Evolutionary conservation across 2,113 vertebrate species (phyloP).

Genomic region (Petrocephalus microphthalmus): DNA sequence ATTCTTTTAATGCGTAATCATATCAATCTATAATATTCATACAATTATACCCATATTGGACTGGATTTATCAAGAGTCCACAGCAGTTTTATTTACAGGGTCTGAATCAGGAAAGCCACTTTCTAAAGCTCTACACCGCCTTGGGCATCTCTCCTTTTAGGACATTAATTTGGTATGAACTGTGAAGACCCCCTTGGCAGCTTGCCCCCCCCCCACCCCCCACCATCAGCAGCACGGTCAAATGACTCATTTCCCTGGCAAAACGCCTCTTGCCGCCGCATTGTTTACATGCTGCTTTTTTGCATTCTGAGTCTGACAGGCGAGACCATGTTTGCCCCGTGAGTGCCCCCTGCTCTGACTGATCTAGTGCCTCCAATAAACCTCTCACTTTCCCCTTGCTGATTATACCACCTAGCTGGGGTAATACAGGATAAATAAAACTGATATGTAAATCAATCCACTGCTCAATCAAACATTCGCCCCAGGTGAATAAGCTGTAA

Average conservation of each 20-base stretch:
- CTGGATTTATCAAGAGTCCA: background rate
- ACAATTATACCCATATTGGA: background rate
- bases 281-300: background rate
- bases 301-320: background rate
- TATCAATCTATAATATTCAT: background rate
- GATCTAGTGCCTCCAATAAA: background rate
- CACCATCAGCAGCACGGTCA: background rate
- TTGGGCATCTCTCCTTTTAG: background rate
- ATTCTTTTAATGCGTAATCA: background rate
- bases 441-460: slow-evolving; percentile 1
- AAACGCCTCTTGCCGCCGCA: background rate
- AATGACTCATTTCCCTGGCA: background rate
- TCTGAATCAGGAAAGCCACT: background rate
- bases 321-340: background rate
- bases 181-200: background rate
- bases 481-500: background rate
- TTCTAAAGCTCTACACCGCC: background rate
- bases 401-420: slow-evolving; percentile 5
- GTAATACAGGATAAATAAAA: slow-evolving; percentile 3
- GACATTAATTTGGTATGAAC: background rate
- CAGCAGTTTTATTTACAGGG: background rate
- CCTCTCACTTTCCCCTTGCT: background rate
- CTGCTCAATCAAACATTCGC: background rate
- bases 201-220: background rate
- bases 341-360: background rate